Evolutionary conservation across 1,140 invertebrate species (phyloP).

Genomic region (Daktulosphaira vitifoliae): DNA sequence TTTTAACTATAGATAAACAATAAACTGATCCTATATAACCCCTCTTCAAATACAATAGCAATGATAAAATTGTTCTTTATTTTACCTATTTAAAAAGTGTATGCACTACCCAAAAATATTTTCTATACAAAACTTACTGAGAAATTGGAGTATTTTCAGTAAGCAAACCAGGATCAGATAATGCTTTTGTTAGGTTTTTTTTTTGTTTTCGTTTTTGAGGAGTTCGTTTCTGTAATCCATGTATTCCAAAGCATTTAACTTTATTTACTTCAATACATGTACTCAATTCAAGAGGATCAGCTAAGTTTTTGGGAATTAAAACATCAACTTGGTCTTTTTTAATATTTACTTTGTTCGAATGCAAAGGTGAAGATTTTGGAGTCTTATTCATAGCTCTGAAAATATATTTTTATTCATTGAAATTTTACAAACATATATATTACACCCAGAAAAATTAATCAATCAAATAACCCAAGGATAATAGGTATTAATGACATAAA

Average conservation of each 20-base stretch:
- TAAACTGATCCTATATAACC: too few relatives aligned
- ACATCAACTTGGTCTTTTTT: slow-evolving; percentile 28
- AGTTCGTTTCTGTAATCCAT: not conserved
- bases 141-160: not conserved
- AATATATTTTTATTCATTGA: too few relatives aligned
- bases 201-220: not conserved
- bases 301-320: slow-evolving; percentile 12
- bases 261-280: not conserved
- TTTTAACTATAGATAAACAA: too few relatives aligned
- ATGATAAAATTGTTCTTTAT: too few relatives aligned
- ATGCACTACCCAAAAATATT: too few relatives aligned
- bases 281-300: slow-evolving; percentile 23
- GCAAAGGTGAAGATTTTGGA: slow-evolving; percentile 22
- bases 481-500: not conserved
- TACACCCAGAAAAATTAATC: not conserved
- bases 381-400: slow-evolving; percentile 27
- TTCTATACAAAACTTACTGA: too few relatives aligned
- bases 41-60: too few relatives aligned
- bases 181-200: not conserved
- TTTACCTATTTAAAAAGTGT: too few relatives aligned
- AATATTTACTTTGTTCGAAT: slow-evolving; percentile 13
- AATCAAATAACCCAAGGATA: not conserved
- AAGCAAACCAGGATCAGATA: not conserved
- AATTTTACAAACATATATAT: too few relatives aligned
- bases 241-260: not conserved